Conservation (phyloP, 1,140 invertebrate species). For the Whitmania pigra region DNA sequence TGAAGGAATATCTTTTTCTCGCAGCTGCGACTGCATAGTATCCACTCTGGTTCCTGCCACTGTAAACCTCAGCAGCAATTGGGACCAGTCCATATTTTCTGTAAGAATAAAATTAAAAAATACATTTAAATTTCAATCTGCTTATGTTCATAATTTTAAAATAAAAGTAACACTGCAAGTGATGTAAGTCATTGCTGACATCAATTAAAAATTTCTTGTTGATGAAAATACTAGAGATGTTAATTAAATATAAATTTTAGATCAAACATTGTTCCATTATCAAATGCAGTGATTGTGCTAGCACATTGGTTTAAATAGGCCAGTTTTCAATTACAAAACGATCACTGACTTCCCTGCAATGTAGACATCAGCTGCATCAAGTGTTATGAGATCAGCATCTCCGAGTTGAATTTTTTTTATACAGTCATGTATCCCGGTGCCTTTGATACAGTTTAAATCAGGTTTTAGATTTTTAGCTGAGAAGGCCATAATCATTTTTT, state of each 20-base stretch:
- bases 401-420: slow-evolving; percentile 62
- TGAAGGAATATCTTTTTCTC: slow-evolving; percentile 34
- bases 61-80: slow-evolving; percentile 41
- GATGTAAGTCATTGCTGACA: neutral
- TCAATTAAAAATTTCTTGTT: neutral
- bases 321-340: too few species aligned
- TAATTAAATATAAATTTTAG: too few species aligned
- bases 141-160: neutral
- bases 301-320: too few species aligned
- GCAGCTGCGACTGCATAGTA: slow-evolving; percentile 41
- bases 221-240: too few species aligned
- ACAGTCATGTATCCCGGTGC: slow-evolving; percentile 70
- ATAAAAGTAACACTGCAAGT: neutral
- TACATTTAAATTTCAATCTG: neutral
- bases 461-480: slow-evolving; percentile 77
- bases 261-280: too few species aligned
- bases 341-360: slow-evolving; percentile 35
- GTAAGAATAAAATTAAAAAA: slow-evolving; percentile 5
- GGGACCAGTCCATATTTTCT: slow-evolving; percentile 40
- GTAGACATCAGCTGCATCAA: slow-evolving; percentile 43
- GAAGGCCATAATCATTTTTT: slow-evolving; percentile 76
- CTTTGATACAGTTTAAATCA: slow-evolving; percentile 70
- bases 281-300: too few species aligned
- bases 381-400: slow-evolving; percentile 47
- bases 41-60: slow-evolving; percentile 30